Percentiles rank a stretch among this genome's conserved stretches.
Evolutionary conservation across 2,888 invertebrate genomes (phyloP).

Genomic region (Anthophora plumipes): DNA sequence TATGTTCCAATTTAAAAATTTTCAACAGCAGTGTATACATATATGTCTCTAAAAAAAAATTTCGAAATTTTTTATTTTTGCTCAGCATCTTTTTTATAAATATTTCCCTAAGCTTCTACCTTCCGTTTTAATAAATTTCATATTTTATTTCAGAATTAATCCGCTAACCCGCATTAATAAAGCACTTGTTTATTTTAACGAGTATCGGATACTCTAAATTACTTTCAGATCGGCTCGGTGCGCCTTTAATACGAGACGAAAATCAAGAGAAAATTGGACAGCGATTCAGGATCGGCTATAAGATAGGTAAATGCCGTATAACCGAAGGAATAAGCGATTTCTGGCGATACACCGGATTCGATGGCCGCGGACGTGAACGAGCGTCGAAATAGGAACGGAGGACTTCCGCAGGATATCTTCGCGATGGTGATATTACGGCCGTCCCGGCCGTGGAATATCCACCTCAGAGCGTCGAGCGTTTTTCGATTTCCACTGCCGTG

Average conservation of each 20-base stretch:
- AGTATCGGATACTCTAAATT: no score
- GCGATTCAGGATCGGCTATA: background rate
- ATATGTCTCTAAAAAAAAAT: no score
- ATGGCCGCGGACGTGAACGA: slow-evolving; percentile 7
- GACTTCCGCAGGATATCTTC: slow-evolving; percentile 49
- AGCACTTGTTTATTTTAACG: no score
- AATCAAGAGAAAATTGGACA: background rate
- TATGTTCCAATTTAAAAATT: no score
- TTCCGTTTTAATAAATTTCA: no score
- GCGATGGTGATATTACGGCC: slow-evolving; percentile 47
- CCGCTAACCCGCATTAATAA: no score
- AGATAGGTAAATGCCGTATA: slow-evolving; percentile 10
- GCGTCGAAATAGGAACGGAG: slow-evolving; percentile 38
- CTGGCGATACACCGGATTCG: slow-evolving; percentile 22
- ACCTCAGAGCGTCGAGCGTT: slow-evolving; percentile 42
- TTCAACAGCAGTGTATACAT: no score
- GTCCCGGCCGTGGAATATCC: slow-evolving; percentile 30
- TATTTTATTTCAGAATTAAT: no score
- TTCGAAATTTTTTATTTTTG: no score
- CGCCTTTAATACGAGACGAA: background rate
- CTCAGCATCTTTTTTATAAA: no score
- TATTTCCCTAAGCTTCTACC: no score
- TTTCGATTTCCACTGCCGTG: slow-evolving; percentile 55
- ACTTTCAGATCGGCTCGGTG: no score
- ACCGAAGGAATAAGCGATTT: slow-evolving; percentile 29